Evolutionary conservation across 2,888 invertebrate species (phyloP).

Genomic region (Orthosia gothica): DNA sequence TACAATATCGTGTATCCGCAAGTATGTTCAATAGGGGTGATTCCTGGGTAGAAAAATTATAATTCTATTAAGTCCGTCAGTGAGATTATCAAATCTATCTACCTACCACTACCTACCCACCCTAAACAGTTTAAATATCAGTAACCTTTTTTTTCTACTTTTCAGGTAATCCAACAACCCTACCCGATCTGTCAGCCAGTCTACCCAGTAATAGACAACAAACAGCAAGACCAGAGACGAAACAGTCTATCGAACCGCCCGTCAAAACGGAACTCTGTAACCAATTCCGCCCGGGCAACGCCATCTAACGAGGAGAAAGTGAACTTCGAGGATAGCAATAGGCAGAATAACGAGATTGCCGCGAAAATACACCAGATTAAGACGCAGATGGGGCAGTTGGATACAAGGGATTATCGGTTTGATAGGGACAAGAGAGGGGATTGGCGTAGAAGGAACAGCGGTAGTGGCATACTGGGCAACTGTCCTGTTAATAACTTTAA

Average conservation of each 20-base stretch:
- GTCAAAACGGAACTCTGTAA: slow-evolving; percentile 67
- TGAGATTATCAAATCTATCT: too few species aligned
- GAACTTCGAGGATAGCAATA: slow-evolving; percentile 62
- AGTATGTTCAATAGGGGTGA: slow-evolving; percentile 65
- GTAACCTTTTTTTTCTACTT: too few species aligned
- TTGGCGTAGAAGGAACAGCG: slow-evolving; percentile 77
- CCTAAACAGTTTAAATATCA: too few species aligned
- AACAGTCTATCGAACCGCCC: slow-evolving; percentile 62
- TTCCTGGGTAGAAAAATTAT: too few species aligned
- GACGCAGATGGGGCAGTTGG: slow-evolving; percentile 80
- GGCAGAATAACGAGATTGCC: slow-evolving; percentile 75
- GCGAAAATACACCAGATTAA: slow-evolving; percentile 85
- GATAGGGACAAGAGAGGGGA: slow-evolving; percentile 61
- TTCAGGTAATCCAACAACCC: slow-evolving; percentile 80
- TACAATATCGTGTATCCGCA: slow-evolving; percentile 85
- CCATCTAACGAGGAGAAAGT: slow-evolving; percentile 72
- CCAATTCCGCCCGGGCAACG: slow-evolving; percentile 72
- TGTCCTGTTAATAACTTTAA: slow-evolving; percentile 75
- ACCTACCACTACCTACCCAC: too few species aligned
- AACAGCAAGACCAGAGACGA: slow-evolving; percentile 49
- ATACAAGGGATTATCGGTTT: slow-evolving; percentile 67
- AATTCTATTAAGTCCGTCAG: too few species aligned
- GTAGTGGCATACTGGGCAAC: slow-evolving; percentile 82
- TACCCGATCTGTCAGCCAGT: slow-evolving; percentile 81
- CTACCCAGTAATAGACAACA: slow-evolving; percentile 75